phyloP scores from a whole-genome alignment of 2,888 invertebrate species.

The Chrysina gloriosa region DNA sequence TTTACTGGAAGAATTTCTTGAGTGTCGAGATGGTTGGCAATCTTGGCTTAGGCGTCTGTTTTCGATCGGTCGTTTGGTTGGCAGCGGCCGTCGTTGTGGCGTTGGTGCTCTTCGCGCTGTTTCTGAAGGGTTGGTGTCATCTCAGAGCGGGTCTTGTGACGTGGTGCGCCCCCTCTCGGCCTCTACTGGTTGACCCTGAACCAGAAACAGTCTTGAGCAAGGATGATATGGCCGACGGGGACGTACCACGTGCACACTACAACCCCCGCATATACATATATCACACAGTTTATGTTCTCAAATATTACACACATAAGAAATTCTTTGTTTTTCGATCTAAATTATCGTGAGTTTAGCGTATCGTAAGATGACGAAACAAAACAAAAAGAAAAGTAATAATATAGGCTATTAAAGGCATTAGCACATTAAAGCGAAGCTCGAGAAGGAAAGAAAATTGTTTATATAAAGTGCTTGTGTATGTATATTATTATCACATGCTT shows the following conservation, averaged over 20 bases:
- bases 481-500: no score
- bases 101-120: conserved; percentile 34
- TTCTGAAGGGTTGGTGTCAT: conserved; percentile 61
- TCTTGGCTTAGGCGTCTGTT: conserved; percentile 31
- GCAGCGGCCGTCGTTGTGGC: conserved; percentile 35
- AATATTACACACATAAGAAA: conserved; percentile 32
- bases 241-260: conserved; percentile 54
- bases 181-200: conserved; percentile 57
- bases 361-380: not conserved
- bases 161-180: conserved; percentile 49
- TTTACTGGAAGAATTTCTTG: conserved; percentile 38
- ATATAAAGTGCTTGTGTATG: conserved; percentile 25
- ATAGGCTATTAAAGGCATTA: no score
- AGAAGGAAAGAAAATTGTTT: not conserved
- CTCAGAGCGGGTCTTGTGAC: conserved; percentile 63
- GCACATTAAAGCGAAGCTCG: not conserved
- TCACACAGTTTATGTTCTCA: conserved; percentile 21
- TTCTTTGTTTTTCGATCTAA: conserved; percentile 38
- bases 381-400: no score
- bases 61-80: conserved; percentile 33
- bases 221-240: conserved; percentile 54
- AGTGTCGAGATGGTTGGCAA: conserved; percentile 38
- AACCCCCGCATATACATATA: conserved; percentile 44
- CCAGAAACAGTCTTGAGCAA: conserved; percentile 57
- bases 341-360: not conserved